Evolutionary conservation across 2,888 invertebrate genomes (phyloP), one percentile per base, ranked within the genome.

Genomic region (Phytoseiulus persimilis): DNA sequence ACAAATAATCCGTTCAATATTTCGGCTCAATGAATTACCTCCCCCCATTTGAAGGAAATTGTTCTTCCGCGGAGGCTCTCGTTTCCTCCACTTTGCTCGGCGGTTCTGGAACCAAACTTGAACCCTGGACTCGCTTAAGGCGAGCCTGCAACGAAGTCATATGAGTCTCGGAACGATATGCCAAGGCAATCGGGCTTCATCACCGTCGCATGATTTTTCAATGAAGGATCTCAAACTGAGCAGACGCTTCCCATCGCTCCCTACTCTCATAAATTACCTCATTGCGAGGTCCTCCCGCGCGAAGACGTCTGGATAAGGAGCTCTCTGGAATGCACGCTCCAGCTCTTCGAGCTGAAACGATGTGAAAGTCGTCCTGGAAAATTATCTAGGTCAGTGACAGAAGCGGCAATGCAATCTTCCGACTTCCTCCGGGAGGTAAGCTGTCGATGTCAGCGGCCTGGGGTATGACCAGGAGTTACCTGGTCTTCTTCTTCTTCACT

Each of bases 251-350:
- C 46, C 14, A 14, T 11, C 6, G 6, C 6, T 46, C 14, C 46
- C 46, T 46, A 46, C 14, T 14, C 14, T 46, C 14, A 31, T 1
- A 23, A 14, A 32, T 1, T 87, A 87, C 87, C 87, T 31, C 84
- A 97, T 94, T 89, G 98, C 98, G 90, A 98, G 93, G 92, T 98
- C 98, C 93, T 98, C 98, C 90, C 98, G 94, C 0, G 98, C 98
- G 92, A 98, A 98, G 0, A 98, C 97, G 93, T 98, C 98, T 0
- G 98, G 98, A 92, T 98, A 98, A 0, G 98, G 98, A 0, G 98
- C 98, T 83, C 97, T 94, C 92, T 98, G 97, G 92, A 98, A 98
- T 0, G 98, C 98, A 89, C 97, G 94, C 92, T 98, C 98, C 92
- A 98, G 93, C 92, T 98, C 97, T 92, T 98, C 97, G 91, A 98